Evolutionary conservation across 2,113 vertebrate genomes (phyloP).

Genomic region (Capra hircus): DNA sequence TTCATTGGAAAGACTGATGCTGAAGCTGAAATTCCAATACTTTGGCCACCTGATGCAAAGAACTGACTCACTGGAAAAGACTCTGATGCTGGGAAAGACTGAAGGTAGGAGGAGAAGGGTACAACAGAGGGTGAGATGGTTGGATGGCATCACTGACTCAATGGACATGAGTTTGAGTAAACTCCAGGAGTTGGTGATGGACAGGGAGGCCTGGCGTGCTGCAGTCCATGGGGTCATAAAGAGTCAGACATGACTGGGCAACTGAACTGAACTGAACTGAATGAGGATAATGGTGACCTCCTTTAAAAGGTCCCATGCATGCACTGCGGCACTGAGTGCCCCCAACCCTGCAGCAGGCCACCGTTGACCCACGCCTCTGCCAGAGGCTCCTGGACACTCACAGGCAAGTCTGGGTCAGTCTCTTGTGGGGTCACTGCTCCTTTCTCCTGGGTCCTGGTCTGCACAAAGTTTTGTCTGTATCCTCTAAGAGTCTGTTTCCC

Average conservation of each 20-base stretch:
- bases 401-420: not conserved
- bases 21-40: not conserved
- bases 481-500: not conserved
- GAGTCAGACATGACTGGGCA: not conserved
- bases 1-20: not conserved
- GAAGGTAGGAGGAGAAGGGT: not conserved
- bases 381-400: not conserved
- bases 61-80: not conserved
- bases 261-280: not conserved
- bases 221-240: not conserved
- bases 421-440: not conserved
- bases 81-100: not conserved
- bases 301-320: not conserved
- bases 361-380: not conserved
- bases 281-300: not conserved
- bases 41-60: not conserved
- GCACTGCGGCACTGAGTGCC: not conserved
- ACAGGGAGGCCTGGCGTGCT: not conserved
- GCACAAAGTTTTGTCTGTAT: not conserved
- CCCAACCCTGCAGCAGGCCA: not conserved
- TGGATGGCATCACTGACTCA: not conserved
- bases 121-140: not conserved
- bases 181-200: not conserved
- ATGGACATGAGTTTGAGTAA: not conserved
- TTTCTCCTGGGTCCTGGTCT: not conserved